These are phyloP conservation scores for Synanthedon andrenaeformis DNA, from an alignment of 2,888 invertebrate genomes.

Conservation along the genomic window DNA sequence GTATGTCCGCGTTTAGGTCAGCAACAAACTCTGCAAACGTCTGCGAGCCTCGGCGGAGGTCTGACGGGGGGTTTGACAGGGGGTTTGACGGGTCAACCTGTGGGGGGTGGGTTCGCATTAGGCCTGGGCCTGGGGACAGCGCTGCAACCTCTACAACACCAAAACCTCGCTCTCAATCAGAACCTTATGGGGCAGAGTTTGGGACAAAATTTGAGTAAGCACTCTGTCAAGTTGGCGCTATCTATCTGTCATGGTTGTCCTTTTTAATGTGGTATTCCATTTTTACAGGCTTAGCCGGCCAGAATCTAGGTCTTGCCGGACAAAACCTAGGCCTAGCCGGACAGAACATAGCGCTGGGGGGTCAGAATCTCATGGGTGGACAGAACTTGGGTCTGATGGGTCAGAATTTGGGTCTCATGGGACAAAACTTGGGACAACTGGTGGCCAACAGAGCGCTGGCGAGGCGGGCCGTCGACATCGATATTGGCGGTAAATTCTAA, in stretches of 20 bases:
- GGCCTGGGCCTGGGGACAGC: slow-evolving; percentile 22
- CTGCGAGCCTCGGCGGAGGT: slow-evolving; percentile 32
- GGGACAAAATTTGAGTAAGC: slow-evolving; percentile 42
- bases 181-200: slow-evolving; percentile 51
- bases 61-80: slow-evolving; percentile 37
- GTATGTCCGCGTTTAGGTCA: slow-evolving; percentile 26
- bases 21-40: slow-evolving; percentile 44
- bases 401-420: slow-evolving; percentile 44
- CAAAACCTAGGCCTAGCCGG: slow-evolving; percentile 6
- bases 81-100: slow-evolving; percentile 5
- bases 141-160: slow-evolving; percentile 27
- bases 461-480: slow-evolving; percentile 47
- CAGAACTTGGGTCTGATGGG: slow-evolving; percentile 27
- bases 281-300: slow-evolving; percentile 39
- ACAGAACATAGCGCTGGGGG: slow-evolving; percentile 17
- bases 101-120: slow-evolving; percentile 12
- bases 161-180: slow-evolving; percentile 44
- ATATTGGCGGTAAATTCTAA: slow-evolving; percentile 24
- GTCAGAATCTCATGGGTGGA: slow-evolving; percentile 30
- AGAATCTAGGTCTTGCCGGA: slow-evolving; percentile 23
- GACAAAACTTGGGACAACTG: slow-evolving; percentile 42
- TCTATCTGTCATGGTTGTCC: not conserved
- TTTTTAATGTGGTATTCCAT: not conserved
- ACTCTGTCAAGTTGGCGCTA: not conserved
- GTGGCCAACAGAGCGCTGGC: slow-evolving; percentile 48